A percentile compares a stretch with the other conserved stretches of the same genome.
Conservation (phyloP, 2,888 invertebrate genomes). For the Habroteleia sp. region DNA sequence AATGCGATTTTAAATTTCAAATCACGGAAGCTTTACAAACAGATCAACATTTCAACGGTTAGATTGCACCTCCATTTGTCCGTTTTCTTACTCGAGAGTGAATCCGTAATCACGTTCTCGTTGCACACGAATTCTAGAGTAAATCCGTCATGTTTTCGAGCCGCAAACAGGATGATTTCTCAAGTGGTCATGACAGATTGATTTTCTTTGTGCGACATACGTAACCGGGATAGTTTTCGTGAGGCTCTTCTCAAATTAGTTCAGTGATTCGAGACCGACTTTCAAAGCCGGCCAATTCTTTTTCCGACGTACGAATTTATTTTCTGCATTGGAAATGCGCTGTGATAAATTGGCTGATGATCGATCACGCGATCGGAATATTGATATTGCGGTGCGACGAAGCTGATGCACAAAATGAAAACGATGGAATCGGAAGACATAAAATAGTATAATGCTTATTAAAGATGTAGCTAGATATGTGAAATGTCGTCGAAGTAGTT, state of each 20-base stretch:
- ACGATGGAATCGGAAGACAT: no score
- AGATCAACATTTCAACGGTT: no score
- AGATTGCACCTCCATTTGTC: no score
- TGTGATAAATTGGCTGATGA: constrained; percentile 32
- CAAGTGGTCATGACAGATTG: constrained; percentile 58
- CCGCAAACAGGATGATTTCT: constrained; percentile 40
- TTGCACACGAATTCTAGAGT: constrained; percentile 25
- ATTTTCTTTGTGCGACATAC: constrained; percentile 38
- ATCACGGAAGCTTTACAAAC: no score
- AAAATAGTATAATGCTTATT: no score
- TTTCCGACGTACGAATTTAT: constrained; percentile 60
- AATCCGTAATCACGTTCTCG: constrained; percentile 9
- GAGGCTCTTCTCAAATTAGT: constrained; percentile 59
- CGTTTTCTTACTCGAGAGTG: neutral
- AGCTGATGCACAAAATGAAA: no score
- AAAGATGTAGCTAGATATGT: no score
- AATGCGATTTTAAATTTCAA: no score
- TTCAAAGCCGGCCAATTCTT: constrained; percentile 58
- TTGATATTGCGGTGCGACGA: constrained; percentile 9
- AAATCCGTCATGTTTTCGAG: constrained; percentile 29
- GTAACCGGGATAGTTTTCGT: constrained; percentile 51
- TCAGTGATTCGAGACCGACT: constrained; percentile 53
- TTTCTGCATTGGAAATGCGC: constrained; percentile 33
- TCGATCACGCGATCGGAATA: constrained; percentile 35
- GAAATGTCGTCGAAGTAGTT: no score